Evolutionary conservation across 2,888 invertebrate species (phyloP).

Genomic region (Archaeoteleia sp.): DNA sequence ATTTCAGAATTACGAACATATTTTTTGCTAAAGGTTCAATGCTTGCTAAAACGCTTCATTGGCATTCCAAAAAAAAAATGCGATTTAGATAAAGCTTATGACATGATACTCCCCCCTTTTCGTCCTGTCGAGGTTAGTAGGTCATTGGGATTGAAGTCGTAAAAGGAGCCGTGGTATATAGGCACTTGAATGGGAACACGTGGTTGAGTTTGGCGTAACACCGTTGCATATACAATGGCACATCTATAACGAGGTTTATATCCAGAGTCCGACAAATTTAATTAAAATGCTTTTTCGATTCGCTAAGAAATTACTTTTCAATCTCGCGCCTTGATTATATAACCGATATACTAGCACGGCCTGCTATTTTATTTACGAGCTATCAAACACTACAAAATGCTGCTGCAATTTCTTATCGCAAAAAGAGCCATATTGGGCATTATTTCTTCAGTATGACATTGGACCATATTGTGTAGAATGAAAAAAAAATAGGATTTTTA

Average conservation of each 20-base stretch:
- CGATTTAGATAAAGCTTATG: slow-evolving; percentile 29
- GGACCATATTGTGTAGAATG: slow-evolving; percentile 4
- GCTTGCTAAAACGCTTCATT: no score
- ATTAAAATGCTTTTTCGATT: slow-evolving; percentile 61
- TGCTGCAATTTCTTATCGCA: slow-evolving; percentile 26
- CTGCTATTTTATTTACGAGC: not conserved
- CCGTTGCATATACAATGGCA: not conserved
- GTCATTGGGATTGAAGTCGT: slow-evolving; percentile 53
- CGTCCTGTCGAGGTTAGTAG: slow-evolving; percentile 49
- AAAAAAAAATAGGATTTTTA: no score
- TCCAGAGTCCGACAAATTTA: slow-evolving; percentile 57
- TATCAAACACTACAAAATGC: slow-evolving; percentile 26
- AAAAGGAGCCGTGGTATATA: slow-evolving; percentile 41
- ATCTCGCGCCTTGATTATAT: slow-evolving; percentile 35
- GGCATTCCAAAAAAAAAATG: slow-evolving; percentile 9
- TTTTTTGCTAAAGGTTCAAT: no score
- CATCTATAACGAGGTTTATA: slow-evolving; percentile 54
- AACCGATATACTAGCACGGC: slow-evolving; percentile 2
- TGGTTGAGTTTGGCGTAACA: slow-evolving; percentile 10
- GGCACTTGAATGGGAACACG: slow-evolving; percentile 24
- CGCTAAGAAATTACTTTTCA: slow-evolving; percentile 63
- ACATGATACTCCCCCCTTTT: slow-evolving; percentile 9
- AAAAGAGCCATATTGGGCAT: slow-evolving; percentile 3
- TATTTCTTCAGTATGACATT: slow-evolving; percentile 1
- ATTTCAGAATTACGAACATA: no score